Percentiles rank a stretch among this genome's conserved stretches.
These are phyloP conservation scores for Metalampra italica DNA, from an alignment of 2,888 invertebrate genomes.

Conservation along the genomic window DNA sequence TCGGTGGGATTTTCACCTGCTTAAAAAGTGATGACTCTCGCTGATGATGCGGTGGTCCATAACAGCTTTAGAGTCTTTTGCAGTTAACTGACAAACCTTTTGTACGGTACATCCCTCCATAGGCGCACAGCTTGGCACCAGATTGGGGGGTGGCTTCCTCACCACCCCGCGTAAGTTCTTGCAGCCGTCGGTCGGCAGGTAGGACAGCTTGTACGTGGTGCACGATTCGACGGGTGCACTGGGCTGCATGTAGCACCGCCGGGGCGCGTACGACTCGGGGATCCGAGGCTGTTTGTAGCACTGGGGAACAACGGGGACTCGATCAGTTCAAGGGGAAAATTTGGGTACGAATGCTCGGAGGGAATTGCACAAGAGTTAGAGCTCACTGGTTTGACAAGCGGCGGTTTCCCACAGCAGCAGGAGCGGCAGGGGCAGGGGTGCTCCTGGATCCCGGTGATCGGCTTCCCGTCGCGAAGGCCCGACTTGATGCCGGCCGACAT, in stretches of 20 bases:
- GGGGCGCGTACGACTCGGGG: constrained; percentile 78
- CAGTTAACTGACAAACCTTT: constrained; percentile 42
- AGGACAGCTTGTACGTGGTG: constrained; percentile 83
- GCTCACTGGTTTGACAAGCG: constrained; percentile 30
- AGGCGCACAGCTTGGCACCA: constrained; percentile 63
- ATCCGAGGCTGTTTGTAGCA: constrained; percentile 78
- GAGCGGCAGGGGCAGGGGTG: constrained; percentile 51
- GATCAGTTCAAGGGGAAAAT: neutral
- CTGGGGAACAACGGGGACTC: constrained; percentile 27
- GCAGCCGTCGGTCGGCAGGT: constrained; percentile 69
- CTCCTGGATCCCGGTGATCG: constrained; percentile 48
- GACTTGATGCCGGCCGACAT: constrained; percentile 57
- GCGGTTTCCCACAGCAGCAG: constrained; percentile 61
- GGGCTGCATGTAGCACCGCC: constrained; percentile 77
- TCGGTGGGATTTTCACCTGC: too few relatives aligned
- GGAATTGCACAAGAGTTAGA: too few relatives aligned
- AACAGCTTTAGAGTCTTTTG: too few relatives aligned
- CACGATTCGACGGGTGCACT: constrained; percentile 76
- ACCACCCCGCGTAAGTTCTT: constrained; percentile 54
- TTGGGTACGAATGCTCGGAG: too few relatives aligned
- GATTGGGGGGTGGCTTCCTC: constrained; percentile 47
- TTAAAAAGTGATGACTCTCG: too few relatives aligned
- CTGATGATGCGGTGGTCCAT: too few relatives aligned
- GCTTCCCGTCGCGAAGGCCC: constrained; percentile 44
- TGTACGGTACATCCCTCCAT: constrained; percentile 68